Conservation (phyloP, 2,888 invertebrate genomes). For the Noctua janthe region DNA sequence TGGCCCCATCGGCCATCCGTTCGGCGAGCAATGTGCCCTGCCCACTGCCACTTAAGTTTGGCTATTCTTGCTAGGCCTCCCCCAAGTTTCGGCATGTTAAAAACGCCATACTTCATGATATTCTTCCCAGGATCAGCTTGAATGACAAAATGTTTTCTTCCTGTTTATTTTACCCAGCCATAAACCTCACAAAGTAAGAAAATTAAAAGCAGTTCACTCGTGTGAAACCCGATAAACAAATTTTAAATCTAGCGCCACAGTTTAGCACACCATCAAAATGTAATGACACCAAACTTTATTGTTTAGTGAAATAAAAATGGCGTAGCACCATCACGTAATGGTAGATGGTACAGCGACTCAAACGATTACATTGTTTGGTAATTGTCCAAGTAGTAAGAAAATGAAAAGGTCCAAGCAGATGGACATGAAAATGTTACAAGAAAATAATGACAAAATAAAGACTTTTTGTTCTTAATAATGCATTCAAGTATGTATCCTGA, state of each 20-base stretch:
- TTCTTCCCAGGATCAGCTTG: not conserved
- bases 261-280: constrained; percentile 56
- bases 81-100: not conserved
- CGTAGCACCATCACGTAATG: not conserved
- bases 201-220: constrained; percentile 8
- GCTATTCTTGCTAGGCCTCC: too few species aligned
- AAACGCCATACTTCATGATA: not conserved
- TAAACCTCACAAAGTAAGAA: constrained; percentile 32
- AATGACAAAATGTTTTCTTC: not conserved
- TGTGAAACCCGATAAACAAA: constrained; percentile 46
- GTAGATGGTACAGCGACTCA: not conserved
- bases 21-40: too few species aligned
- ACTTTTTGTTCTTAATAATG: not conserved
- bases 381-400: not conserved
- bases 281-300: constrained; percentile 61
- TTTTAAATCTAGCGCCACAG: constrained; percentile 36
- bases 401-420: not conserved
- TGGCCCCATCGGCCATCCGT: too few species aligned
- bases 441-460: not conserved
- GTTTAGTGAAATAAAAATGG: constrained; percentile 65
- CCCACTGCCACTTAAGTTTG: too few species aligned
- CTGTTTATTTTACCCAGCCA: not conserved
- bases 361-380: constrained; percentile 23
- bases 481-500: not conserved
- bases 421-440: not conserved